These are phyloP conservation scores for Onychomys torridus DNA, from an alignment of 2,797 vertebrate species.

Conservation along the genomic window DNA sequence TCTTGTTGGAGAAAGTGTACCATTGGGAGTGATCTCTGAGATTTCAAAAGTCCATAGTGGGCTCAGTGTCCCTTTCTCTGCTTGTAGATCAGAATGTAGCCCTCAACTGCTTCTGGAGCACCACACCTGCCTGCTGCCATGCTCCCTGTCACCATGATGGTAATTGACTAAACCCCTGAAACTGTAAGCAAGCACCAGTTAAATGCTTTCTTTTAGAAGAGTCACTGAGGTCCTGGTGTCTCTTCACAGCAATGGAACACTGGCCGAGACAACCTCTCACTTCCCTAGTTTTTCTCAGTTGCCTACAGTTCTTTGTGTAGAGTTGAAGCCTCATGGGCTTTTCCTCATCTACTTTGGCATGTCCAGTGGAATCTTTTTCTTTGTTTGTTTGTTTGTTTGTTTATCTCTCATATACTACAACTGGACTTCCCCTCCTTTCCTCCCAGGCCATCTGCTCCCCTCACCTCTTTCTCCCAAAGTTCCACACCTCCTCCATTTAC, in stretches of 20 bases:
- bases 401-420: no score
- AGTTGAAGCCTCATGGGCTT: not conserved
- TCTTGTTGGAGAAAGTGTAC: not conserved
- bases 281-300: not conserved
- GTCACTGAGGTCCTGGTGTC: not conserved
- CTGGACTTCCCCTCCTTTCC: not conserved
- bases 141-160: not conserved
- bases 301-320: not conserved
- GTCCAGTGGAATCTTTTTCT: not conserved
- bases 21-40: not conserved
- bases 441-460: not conserved
- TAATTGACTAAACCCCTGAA: not conserved
- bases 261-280: not conserved
- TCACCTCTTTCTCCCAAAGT: not conserved
- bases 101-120: not conserved
- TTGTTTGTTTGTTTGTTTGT: rapidly evolving
- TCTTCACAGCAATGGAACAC: not conserved
- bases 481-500: not conserved
- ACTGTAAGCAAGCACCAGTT: not conserved
- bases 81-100: not conserved
- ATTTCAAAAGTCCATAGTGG: no score
- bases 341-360: not conserved
- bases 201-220: not conserved
- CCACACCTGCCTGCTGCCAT: not conserved
- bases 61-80: no score